These are phyloP conservation scores for Dendrolimus houi DNA, from an alignment of 2,888 invertebrate genomes.

Conservation along the genomic window DNA sequence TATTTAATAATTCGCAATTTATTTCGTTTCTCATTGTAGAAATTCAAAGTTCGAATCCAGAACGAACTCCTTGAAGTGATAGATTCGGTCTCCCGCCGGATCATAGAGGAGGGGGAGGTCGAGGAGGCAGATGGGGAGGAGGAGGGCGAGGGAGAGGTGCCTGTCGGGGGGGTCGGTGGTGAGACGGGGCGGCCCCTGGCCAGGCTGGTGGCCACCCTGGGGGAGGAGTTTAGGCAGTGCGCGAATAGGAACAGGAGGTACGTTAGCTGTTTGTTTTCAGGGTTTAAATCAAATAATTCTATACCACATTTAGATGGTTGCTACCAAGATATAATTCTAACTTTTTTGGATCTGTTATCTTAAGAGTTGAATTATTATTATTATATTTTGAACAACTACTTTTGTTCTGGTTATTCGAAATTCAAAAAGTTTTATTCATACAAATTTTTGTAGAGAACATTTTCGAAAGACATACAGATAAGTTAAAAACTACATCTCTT, in stretches of 20 bases:
- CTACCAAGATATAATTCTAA: too few relatives aligned
- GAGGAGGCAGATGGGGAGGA: slow-evolving; percentile 37
- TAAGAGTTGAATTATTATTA: too few relatives aligned
- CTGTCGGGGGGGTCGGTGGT: slow-evolving; percentile 31
- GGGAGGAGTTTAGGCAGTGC: slow-evolving; percentile 55
- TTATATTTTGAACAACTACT: too few relatives aligned
- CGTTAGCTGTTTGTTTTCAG: background rate
- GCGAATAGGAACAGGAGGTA: slow-evolving; percentile 58
- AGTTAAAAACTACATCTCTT: too few relatives aligned
- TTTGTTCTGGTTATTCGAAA: too few relatives aligned
- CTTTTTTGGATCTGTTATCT: too few relatives aligned
- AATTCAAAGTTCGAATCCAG: slow-evolving; percentile 89
- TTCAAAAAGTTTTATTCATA: too few relatives aligned
- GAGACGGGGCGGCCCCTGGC: slow-evolving; percentile 56
- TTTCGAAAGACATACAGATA: too few relatives aligned
- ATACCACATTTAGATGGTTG: too few relatives aligned
- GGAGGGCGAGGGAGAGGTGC: slow-evolving; percentile 41
- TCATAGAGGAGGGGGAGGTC: slow-evolving; percentile 77
- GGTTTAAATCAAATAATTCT: too few relatives aligned
- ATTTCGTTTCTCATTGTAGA: slow-evolving; percentile 58
- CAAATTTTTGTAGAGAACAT: too few relatives aligned
- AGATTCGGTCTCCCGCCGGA: slow-evolving; percentile 85
- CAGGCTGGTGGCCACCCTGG: slow-evolving; percentile 41
- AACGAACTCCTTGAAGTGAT: slow-evolving; percentile 88
- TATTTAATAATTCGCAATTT: background rate